Conservation (phyloP, 2,113 vertebrate genomes). For the Muntiacus reevesi region DNA sequence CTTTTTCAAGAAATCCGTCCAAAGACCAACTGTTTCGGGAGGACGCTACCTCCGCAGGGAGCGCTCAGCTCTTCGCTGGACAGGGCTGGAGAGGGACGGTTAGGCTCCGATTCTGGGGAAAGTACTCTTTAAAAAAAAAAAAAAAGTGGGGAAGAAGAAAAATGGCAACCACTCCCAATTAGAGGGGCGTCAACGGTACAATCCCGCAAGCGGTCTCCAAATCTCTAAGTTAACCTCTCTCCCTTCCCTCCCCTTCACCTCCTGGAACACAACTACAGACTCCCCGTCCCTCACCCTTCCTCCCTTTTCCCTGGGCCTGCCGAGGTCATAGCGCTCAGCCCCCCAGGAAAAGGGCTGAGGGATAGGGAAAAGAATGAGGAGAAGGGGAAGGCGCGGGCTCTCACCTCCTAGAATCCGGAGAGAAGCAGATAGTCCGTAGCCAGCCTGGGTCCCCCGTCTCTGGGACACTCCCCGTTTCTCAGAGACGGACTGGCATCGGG, state of each 20-base stretch:
- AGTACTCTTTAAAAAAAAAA: not conserved
- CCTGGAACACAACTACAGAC: not conserved
- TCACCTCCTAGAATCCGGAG: slow-evolving; percentile 56
- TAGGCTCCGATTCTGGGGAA: slow-evolving; percentile 19
- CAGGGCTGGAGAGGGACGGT: not conserved
- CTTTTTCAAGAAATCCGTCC: slow-evolving; percentile 57
- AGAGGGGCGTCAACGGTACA: not conserved
- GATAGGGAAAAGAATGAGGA: not conserved
- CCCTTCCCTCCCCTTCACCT: not conserved
- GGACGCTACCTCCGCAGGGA: slow-evolving; percentile 22
- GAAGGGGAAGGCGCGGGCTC: slow-evolving; percentile 23
- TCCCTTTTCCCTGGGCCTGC: not conserved
- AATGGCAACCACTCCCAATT: not conserved
- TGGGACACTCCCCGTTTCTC: not conserved
- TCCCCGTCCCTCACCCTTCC: not conserved
- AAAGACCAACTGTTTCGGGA: slow-evolving; percentile 40
- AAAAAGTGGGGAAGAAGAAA: not conserved
- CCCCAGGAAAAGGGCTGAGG: not conserved
- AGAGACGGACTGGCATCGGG: not conserved
- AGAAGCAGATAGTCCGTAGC: not conserved
- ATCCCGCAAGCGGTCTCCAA: not conserved
- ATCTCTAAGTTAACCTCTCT: not conserved
- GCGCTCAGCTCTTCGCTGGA: slow-evolving; percentile 19
- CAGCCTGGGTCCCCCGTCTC: not conserved
- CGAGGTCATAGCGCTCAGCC: not conserved